These are phyloP conservation scores for Dasypogon diadema DNA, from an alignment of 2,888 invertebrate species.

Conservation along the genomic window DNA sequence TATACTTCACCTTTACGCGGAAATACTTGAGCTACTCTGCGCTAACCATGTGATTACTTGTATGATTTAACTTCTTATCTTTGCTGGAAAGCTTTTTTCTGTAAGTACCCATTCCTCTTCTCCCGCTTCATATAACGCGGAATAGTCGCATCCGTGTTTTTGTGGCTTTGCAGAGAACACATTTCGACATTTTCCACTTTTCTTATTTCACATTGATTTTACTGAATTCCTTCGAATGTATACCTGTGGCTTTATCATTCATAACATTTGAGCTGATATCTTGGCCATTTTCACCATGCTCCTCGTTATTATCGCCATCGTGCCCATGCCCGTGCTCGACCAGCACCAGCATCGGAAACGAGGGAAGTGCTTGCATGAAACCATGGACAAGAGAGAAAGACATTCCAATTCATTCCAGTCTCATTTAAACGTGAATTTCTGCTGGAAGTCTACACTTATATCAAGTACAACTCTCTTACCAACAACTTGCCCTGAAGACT, in stretches of 20 bases:
- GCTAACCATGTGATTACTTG: slow-evolving; percentile 52
- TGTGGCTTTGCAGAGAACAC: slow-evolving; percentile 25
- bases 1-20: slow-evolving; percentile 68
- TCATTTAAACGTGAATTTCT: slow-evolving; percentile 9
- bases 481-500: background rate
- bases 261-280: slow-evolving; percentile 7
- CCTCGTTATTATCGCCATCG: slow-evolving; percentile 19
- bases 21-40: slow-evolving; percentile 55
- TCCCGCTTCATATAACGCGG: background rate
- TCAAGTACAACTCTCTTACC: slow-evolving; percentile 17
- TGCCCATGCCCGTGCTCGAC: background rate
- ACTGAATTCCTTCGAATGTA: slow-evolving; percentile 17
- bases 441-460: slow-evolving; percentile 22
- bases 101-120: background rate
- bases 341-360: slow-evolving; percentile 10
- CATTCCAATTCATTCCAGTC: slow-evolving; percentile 26
- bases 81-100: slow-evolving; percentile 23
- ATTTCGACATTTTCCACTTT: slow-evolving; percentile 28
- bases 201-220: slow-evolving; percentile 13
- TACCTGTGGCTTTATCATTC: slow-evolving; percentile 26
- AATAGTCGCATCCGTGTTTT: slow-evolving; percentile 29
- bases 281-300: slow-evolving; percentile 44
- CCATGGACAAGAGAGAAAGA: slow-evolving; percentile 10
- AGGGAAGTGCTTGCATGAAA: background rate
- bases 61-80: slow-evolving; percentile 53